Evolutionary conservation across 2,113 vertebrate species (phyloP).

Genomic region (Lophochroa leadbeateri): DNA sequence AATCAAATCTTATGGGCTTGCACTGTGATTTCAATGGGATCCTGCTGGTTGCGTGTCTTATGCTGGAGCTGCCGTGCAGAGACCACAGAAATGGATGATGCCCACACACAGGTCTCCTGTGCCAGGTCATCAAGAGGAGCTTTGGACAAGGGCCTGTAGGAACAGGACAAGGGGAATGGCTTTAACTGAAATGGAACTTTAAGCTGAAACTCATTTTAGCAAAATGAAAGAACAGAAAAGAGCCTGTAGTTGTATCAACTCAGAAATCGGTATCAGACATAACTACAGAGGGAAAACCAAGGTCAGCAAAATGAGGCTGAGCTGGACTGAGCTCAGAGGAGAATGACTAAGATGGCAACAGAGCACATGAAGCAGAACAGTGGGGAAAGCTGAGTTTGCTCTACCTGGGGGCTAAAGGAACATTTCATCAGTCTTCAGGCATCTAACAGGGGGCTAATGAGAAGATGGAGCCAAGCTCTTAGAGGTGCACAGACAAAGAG

Average conservation of each 20-base stretch:
- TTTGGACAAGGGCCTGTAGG: not conserved
- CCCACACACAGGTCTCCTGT: not conserved
- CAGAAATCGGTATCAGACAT: not conserved
- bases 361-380: not conserved
- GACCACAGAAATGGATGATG: fast-evolving
- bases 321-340: not conserved
- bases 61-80: not conserved
- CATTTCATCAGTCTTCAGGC: not conserved
- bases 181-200: not conserved
- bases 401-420: not conserved
- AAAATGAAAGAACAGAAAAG: not conserved
- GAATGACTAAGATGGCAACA: not conserved
- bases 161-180: not conserved
- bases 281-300: not conserved
- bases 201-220: not conserved
- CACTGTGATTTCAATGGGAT: not conserved
- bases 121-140: not conserved
- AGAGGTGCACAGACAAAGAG: not conserved
- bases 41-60: fast-evolving
- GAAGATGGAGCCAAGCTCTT: not conserved
- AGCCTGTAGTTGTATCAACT: not conserved
- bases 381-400: not conserved
- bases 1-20: not conserved
- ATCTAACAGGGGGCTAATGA: fast-evolving
- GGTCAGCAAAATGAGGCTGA: not conserved